A percentile compares a stretch with the other conserved stretches of the same genome.
Evolutionary conservation across 2,888 invertebrate species (phyloP).

Genomic region (Tetragnatha montana): DNA sequence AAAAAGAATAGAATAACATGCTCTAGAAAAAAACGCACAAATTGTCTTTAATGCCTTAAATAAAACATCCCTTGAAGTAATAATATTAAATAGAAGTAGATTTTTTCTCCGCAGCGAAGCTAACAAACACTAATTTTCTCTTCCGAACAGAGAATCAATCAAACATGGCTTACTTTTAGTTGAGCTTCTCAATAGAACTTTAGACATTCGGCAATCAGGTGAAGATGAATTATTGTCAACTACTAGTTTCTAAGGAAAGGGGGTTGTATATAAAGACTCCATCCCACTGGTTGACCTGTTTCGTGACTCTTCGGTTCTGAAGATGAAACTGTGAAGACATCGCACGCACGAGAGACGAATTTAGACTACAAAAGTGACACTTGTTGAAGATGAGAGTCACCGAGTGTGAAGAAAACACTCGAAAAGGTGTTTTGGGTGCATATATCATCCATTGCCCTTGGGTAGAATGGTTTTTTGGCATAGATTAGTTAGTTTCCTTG

Average conservation of each 20-base stretch:
- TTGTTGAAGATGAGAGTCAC: background rate
- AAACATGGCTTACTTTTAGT: too few relatives aligned
- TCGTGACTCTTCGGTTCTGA: constrained; percentile 14
- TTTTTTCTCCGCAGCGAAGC: too few relatives aligned
- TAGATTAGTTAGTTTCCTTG: background rate
- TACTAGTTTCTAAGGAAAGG: background rate
- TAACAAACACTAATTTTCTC: too few relatives aligned
- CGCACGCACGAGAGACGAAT: constrained; percentile 2
- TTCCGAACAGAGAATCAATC: too few relatives aligned
- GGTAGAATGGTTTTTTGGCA: background rate
- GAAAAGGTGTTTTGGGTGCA: background rate
- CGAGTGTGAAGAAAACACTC: background rate
- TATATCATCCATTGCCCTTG: background rate
- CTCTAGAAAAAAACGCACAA: too few relatives aligned
- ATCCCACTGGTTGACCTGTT: constrained; percentile 28
- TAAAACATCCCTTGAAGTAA: too few relatives aligned
- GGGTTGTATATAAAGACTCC: background rate
- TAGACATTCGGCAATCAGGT: background rate
- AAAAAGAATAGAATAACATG: too few relatives aligned
- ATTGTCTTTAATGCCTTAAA: too few relatives aligned
- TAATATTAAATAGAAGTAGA: too few relatives aligned
- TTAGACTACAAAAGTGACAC: background rate
- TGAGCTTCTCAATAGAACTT: too few relatives aligned
- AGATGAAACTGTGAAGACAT: constrained; percentile 6
- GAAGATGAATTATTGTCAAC: background rate